These are phyloP conservation scores for Romanogobio albipinnatus DNA, from an alignment of 2,113 vertebrate genomes.

Conservation along the genomic window DNA sequence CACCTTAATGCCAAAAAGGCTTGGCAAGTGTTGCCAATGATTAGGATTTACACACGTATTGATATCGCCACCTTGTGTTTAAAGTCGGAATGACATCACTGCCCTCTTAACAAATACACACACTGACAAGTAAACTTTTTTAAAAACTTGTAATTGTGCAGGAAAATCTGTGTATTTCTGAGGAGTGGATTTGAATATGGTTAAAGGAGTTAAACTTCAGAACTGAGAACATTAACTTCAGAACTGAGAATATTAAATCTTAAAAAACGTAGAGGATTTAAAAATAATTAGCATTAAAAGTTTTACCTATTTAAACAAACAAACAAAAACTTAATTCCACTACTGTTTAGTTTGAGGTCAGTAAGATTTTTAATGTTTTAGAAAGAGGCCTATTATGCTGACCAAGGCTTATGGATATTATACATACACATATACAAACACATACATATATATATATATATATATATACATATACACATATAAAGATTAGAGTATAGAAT, in stretches of 20 bases:
- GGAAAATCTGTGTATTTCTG: neutral
- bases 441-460: too few species aligned
- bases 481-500: too few species aligned
- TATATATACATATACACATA: too few species aligned
- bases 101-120: neutral
- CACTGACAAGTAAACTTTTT: too few species aligned
- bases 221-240: too few species aligned
- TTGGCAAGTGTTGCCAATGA: neutral
- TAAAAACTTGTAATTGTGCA: too few species aligned
- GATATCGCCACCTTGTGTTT: conserved; percentile 36
- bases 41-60: neutral
- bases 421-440: too few species aligned
- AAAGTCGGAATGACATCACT: neutral
- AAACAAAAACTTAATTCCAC: too few species aligned
- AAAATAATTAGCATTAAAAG: too few species aligned
- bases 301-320: too few species aligned
- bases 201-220: neutral
- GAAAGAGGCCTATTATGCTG: neutral
- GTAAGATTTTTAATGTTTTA: neutral
- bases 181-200: neutral
- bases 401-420: neutral
- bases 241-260: too few species aligned
- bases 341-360: neutral
- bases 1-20: neutral
- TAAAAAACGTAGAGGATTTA: too few species aligned